Evolutionary conservation across 1,140 invertebrate genomes (phyloP), one percentile per base, ranked within the genome.

Genomic region (Drosophila orena): DNA sequence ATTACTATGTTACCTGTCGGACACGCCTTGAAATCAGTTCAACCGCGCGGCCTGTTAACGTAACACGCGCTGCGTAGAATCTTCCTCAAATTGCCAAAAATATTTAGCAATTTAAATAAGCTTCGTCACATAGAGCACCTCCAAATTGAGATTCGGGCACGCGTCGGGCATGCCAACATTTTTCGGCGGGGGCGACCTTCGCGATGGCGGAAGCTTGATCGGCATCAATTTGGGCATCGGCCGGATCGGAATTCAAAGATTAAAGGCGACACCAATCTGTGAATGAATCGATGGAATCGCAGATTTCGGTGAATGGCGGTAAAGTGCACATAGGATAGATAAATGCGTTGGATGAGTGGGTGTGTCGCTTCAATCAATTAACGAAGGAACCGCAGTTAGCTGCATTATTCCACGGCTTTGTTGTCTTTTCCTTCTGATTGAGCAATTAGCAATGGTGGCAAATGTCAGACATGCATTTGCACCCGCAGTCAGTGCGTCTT

Each of bases 171-270:
- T 86, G 58, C 58, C 62, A 72, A 66, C 43, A 42, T 24, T 10
- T 24, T 10, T 46, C 59, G 54, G 44, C 43, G 20, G 11, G 11
- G 49, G 43, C 78, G 75, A 83, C 83, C 83, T 86, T 86, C 83
- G 58, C 68, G 52, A 62, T 55, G 52, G 83, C 83, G 81, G 81
- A 86, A 86, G 83, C 79, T 75, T 24, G 56, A 54, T 46, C 44
- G 61, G 38, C 38, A 8, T 34, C 43, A 74, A 66, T 30, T 84
- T 75, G 49, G 61, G 66, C 54, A 57, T 60, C 79, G 44, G 59
- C 27, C 61, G 22, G 42, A 77, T 70, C 42, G 42, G 17, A 49
- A 70, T 70, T 50, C 20, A 47, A 40, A 64, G 58, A 86, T 89
- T 43, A 43, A 35, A 42, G 64, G 35, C 58, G 15, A 43, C 17